Evolutionary conservation across 2,797 vertebrate species (phyloP), one percentile per base, ranked within the genome.

Genomic region (Protonibea diacanthus): DNA sequence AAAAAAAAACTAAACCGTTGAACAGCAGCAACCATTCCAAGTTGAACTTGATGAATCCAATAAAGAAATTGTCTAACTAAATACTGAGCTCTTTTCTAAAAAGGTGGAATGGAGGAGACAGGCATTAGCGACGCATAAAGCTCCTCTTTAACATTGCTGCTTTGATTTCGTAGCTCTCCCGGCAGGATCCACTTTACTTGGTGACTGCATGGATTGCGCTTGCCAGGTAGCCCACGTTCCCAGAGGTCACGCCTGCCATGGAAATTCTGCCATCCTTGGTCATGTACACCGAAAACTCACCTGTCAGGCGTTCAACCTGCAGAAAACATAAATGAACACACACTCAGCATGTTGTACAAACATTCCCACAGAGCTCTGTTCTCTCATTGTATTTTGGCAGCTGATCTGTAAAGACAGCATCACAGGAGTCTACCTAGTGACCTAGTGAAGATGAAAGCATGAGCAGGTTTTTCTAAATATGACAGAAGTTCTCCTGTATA

Each of bases 181-280:
- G 42, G 67, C 27, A 63, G 25, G 44, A 79, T 61, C 59, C 62
- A 0, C 68, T 91, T 85, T 93, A 99, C 94, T 99, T 99, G 74
- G 97, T 97, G 88, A 99, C 98, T 1, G 97, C 93, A 49, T 99
- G 98, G 90, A 99, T 98, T 17, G 91, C 96, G 0, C 97, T 96
- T 66, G 98, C 97, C 84, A 99, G 94, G 91, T 98, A 97, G 57
- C 91, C 96, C 17, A 99, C 97, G 0, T 99, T 99, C 75, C 95
- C 94, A 0, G 98, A 99, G 0, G 97, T 90, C 69, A 99, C 96
- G 0, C 98, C 98, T 0, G 98, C 98, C 89, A 99, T 93, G 8
- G 98, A 99, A 90, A 99, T 99, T 47, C 98, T 96, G 33, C 98
- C 98, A 12, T 99, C 98, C 90, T 99, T 99, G 29, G 98, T 99